These are phyloP conservation scores for Microcaecilia unicolor DNA, from an alignment of 2,797 vertebrate genomes.

Conservation along the genomic window DNA sequence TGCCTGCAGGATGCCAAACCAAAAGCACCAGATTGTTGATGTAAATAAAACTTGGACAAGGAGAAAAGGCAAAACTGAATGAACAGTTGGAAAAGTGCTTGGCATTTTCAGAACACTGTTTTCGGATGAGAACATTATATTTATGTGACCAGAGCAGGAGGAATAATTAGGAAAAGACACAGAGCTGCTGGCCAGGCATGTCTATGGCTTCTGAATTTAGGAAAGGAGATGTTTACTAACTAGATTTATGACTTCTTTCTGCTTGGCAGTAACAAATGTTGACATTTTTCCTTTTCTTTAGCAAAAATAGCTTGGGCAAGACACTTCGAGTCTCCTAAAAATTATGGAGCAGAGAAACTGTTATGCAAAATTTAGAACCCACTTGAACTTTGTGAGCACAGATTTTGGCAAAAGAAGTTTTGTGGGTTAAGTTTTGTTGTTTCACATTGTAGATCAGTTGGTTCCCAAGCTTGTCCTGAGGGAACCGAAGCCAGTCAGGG, in stretches of 20 bases:
- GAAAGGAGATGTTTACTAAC: slow-evolving; percentile 8
- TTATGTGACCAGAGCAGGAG: slow-evolving; percentile 32
- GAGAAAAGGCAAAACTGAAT: background rate
- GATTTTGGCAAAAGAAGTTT: too few species aligned
- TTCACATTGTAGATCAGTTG: too few species aligned
- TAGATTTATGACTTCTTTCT: background rate
- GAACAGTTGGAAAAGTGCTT: slow-evolving; percentile 22
- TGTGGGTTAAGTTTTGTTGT: too few species aligned
- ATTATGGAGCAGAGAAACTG: too few species aligned
- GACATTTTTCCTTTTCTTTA: background rate
- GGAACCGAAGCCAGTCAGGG: too few species aligned
- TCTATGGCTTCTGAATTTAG: slow-evolving; percentile 12
- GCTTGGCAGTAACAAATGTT: slow-evolving; percentile 5
- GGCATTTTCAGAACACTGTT: slow-evolving; percentile 29
- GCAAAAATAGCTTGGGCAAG: background rate
- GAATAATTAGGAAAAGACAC: slow-evolving; percentile 41
- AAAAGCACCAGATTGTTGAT: slow-evolving; percentile 2
- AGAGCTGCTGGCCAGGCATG: background rate
- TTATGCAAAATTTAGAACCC: too few species aligned
- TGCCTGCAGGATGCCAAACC: background rate
- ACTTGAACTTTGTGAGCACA: too few species aligned
- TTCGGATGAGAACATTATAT: slow-evolving; percentile 34
- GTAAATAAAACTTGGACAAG: background rate
- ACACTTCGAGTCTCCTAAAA: too few species aligned
- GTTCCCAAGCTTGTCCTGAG: too few species aligned